Evolutionary conservation across 1,140 invertebrate genomes (phyloP).

Genomic region (Zaprionus lachaisei): DNA sequence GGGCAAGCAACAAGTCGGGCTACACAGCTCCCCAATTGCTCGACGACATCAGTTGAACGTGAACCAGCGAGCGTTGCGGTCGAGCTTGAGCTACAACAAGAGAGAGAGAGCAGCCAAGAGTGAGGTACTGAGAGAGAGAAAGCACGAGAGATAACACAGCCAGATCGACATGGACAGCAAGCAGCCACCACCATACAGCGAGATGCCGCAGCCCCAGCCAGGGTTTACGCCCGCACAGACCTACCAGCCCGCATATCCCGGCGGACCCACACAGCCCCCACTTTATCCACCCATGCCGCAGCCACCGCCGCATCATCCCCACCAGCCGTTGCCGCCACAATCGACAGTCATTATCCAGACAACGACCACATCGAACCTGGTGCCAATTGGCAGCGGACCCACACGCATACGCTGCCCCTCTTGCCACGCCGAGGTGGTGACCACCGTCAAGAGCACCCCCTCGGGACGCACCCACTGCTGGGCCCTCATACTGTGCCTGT

Average conservation of each 20-base stretch:
- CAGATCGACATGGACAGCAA: conserved; percentile 64
- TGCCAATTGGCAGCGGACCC: conserved; percentile 85
- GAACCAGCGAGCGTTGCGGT: conserved; percentile 33
- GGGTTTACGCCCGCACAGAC: conserved; percentile 72
- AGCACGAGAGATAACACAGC: not conserved
- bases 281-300: conserved; percentile 69
- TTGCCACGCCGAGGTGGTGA: conserved; percentile 86
- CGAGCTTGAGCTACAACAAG: not conserved
- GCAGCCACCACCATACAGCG: conserved; percentile 86
- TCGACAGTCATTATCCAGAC: conserved; percentile 85
- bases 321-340: conserved; percentile 52
- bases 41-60: conserved; percentile 42
- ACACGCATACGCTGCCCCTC: conserved; percentile 85
- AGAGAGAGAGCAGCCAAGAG: not conserved
- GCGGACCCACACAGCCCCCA: conserved; percentile 65
- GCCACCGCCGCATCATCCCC: conserved; percentile 57
- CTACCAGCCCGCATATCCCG: conserved; percentile 58
- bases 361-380: conserved; percentile 65
- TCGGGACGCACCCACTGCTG: conserved; percentile 87
- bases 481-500: conserved; percentile 86
- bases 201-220: conserved; percentile 84
- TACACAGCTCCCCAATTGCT: conserved; percentile 7
- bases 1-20: not conserved
- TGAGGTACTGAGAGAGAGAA: not conserved
- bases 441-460: conserved; percentile 85